Base-by-base conservation (phyloP, 2,888 invertebrate genomes). In the Andrena chrysosceles region DNA sequence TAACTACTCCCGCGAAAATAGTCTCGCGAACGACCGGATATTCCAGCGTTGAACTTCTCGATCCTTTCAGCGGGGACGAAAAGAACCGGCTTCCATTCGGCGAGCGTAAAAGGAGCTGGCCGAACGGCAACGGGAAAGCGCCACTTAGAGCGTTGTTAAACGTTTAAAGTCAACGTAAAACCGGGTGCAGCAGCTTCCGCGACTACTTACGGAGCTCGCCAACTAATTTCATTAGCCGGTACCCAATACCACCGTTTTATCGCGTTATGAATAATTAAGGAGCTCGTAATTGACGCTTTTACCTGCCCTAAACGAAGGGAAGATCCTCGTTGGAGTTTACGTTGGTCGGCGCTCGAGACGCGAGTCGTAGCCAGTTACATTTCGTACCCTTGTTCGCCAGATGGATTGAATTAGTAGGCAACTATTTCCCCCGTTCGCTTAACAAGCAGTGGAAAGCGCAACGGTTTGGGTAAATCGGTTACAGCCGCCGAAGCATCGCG, bases 101-200 rank as follows among this genome's bases (percentile, higher is more conserved):
- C 20, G 29, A 66, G 20, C n/a, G 42, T 48, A 64, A 70, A 64
- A 52, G 54, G 62, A 54, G 64, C 20, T 42, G 33, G 26, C 26
- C 29, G 35, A 59, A 69, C 16, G 35, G 56, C 31, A 33, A 59
- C 69, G 69, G 49, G 26, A 64, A 54, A 35, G 64, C n/a, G 16
- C 16, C 23, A 20, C 35, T 66, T 10, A 49, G 42, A 42, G 29
- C 23, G 16, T 62, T 59, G 74, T 60, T 74, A 33, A 67, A 74
- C 23, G 74, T n/a, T 75, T 49, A 16, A 60, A 60, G 62, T 69
- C 35, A 10, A 42, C 35, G 63, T 62, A 20, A 73, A 63, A 56
- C 29, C 26, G 23, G 29, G 16, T 6, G 29, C 13, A 35, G 16
- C 6, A 29, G 26, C 7, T 60, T 1, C 29, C n/a, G 59, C 26